Evolutionary conservation across 2,888 invertebrate genomes (phyloP).

Genomic region (Ceriagrion tenellum): DNA sequence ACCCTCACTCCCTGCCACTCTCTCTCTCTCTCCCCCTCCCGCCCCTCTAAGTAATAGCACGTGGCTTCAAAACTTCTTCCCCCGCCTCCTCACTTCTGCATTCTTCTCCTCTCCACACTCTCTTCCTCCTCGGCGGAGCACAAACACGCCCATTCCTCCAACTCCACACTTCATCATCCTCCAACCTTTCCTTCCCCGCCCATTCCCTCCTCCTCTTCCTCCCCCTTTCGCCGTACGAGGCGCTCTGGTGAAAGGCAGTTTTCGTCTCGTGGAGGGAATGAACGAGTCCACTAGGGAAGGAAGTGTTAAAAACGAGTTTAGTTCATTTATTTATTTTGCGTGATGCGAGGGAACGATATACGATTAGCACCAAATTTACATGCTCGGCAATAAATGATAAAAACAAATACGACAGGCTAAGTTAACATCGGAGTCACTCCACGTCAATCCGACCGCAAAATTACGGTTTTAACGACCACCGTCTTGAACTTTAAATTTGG

Average conservation of each 20-base stretch:
- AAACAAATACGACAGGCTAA: too few relatives aligned
- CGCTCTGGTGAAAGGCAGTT: not conserved
- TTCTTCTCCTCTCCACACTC: not conserved
- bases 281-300: not conserved
- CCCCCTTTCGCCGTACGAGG: not conserved
- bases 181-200: not conserved
- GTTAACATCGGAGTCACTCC: too few relatives aligned
- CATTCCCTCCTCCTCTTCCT: not conserved
- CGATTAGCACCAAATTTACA: too few relatives aligned
- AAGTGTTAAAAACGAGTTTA: not conserved
- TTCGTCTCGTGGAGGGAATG: not conserved
- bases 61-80: not conserved
- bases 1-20: too few relatives aligned
- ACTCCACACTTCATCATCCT: constrained; percentile 6
- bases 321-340: too few relatives aligned
- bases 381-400: too few relatives aligned
- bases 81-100: too few relatives aligned
- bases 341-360: too few relatives aligned
- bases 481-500: too few relatives aligned
- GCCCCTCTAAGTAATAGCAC: not conserved
- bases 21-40: too few relatives aligned
- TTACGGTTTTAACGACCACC: too few relatives aligned
- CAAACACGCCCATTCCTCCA: constrained; percentile 26
- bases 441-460: too few relatives aligned
- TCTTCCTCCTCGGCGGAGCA: not conserved